These are phyloP conservation scores for Neoniphon sammara DNA, from an alignment of 2,797 vertebrate species.

Conservation along the genomic window DNA sequence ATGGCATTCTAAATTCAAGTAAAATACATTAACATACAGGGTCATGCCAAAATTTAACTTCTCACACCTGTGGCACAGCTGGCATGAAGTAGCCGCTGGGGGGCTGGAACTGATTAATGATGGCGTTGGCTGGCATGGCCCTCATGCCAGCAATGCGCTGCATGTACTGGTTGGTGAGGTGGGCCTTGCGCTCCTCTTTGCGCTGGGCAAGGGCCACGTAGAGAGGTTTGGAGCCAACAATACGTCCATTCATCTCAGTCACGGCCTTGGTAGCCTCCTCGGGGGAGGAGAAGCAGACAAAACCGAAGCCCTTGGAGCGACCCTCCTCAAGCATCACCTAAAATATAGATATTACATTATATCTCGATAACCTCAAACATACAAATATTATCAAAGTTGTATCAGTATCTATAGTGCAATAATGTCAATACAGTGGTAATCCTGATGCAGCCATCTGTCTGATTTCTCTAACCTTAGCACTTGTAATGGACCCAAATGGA, in stretches of 20 bases:
- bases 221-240: constrained; percentile 97
- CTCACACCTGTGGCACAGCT: constrained; percentile 88
- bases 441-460: not conserved
- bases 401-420: not conserved
- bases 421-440: not conserved
- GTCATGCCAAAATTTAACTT: constrained; percentile 12
- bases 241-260: constrained; percentile 99
- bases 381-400: not conserved
- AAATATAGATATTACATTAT: constrained; percentile 1
- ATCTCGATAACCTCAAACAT: not conserved
- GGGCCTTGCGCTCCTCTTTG: constrained; percentile 98
- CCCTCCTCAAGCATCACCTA: constrained; percentile 99
- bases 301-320: constrained; percentile 98
- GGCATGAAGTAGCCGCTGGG: constrained; percentile 97
- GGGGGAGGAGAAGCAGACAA: constrained; percentile 99
- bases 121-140: constrained; percentile 95
- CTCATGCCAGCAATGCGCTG: constrained; percentile 98
- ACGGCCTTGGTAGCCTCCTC: constrained; percentile 99
- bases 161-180: constrained; percentile 99
- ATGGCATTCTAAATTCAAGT: not conserved
- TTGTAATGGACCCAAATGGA: constrained; percentile 98
- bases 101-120: constrained; percentile 99
- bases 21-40: not conserved
- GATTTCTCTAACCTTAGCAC: constrained; percentile 88
- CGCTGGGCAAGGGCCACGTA: constrained; percentile 97